Evolutionary conservation across 1,140 invertebrate genomes (phyloP).

Genomic region (Drosophila bocqueti): DNA sequence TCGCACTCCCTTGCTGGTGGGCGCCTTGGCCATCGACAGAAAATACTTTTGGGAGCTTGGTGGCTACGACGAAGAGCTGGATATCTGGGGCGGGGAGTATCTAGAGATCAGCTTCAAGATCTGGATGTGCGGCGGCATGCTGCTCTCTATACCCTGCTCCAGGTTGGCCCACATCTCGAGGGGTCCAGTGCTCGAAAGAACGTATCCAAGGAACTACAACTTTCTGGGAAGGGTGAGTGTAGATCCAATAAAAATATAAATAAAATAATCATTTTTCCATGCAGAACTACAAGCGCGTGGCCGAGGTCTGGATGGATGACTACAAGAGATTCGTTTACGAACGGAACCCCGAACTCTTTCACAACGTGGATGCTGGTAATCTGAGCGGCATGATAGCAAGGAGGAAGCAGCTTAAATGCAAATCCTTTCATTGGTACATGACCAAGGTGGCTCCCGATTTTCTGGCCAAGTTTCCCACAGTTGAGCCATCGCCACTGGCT

Average conservation of each 20-base stretch:
- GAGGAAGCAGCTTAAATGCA: constrained; percentile 90
- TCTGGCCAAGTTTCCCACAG: constrained; percentile 90
- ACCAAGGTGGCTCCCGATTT: constrained; percentile 93
- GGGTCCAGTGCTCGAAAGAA: constrained; percentile 90
- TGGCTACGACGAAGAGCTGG: constrained; percentile 95
- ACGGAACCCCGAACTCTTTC: constrained; percentile 87
- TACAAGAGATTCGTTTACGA: constrained; percentile 91
- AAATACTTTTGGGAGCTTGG: constrained; percentile 98
- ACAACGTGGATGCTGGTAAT: constrained; percentile 88
- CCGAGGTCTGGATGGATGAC: constrained; percentile 96
- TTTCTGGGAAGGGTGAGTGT: constrained; percentile 57
- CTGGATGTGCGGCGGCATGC: constrained; percentile 95
- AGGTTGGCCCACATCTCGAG: constrained; percentile 94
- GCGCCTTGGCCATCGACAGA: constrained; percentile 95
- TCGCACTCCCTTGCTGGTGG: constrained; percentile 96
- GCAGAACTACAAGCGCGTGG: constrained; percentile 90
- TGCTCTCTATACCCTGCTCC: constrained; percentile 95
- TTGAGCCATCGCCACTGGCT: constrained; percentile 90
- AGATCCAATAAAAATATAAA: neutral
- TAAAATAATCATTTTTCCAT: neutral
- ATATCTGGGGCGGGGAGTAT: constrained; percentile 98
- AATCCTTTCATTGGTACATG: constrained; percentile 94
- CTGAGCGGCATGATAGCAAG: constrained; percentile 88
- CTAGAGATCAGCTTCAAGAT: constrained; percentile 98
- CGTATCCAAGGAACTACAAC: constrained; percentile 90